These are phyloP conservation scores for Stictonetta naevosa DNA, from an alignment of 2,113 vertebrate species.

Conservation along the genomic window DNA sequence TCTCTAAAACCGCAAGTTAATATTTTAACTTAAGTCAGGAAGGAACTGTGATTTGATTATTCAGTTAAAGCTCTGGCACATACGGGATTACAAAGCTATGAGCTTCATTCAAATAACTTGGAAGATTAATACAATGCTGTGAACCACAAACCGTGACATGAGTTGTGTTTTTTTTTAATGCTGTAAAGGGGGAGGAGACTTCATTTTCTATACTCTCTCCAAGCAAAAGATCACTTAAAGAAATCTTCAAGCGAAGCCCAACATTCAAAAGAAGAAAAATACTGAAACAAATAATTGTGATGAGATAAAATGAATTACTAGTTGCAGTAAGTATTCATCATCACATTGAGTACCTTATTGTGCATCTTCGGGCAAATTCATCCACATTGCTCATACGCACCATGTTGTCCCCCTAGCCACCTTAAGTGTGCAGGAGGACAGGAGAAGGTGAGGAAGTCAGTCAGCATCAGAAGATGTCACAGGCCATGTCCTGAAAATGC, in stretches of 20 bases:
- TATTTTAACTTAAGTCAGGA: neutral
- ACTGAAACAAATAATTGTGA: neutral
- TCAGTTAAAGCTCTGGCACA: neutral
- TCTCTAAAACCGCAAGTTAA: neutral
- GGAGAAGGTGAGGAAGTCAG: neutral
- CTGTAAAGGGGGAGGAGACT: neutral
- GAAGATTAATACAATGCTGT: neutral
- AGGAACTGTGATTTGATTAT: slow-evolving; percentile 49
- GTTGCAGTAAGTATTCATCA: no score
- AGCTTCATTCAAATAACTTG: neutral
- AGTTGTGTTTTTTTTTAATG: neutral
- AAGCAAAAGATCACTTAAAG: neutral
- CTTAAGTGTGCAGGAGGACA: neutral
- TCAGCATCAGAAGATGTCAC: neutral
- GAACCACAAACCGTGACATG: neutral
- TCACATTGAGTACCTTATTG: neutral
- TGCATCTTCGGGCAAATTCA: neutral
- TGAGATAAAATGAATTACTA: neutral
- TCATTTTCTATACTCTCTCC: neutral
- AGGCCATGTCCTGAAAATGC: neutral
- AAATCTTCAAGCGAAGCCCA: neutral
- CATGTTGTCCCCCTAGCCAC: fast-evolving
- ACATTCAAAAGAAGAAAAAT: neutral
- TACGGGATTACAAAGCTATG: neutral
- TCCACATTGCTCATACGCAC: neutral